A percentile compares a stretch with the other conserved stretches of the same genome.
Conservation (phyloP, 2,888 invertebrate species). For the Orthonevra nobilis region DNA sequence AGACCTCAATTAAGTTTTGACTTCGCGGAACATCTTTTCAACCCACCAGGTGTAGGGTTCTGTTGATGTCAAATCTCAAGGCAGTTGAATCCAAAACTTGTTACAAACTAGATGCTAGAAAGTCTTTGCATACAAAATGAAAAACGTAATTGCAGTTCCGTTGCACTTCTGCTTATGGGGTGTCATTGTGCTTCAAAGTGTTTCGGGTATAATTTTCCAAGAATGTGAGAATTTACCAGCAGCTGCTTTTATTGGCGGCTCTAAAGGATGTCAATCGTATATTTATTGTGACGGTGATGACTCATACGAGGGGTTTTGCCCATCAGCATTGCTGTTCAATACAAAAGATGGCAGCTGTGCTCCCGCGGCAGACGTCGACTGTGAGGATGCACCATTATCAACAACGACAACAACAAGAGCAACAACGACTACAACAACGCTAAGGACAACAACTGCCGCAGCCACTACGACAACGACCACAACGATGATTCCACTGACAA, state of each 20-base stretch:
- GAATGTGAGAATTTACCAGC: slow-evolving; percentile 18
- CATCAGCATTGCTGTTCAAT: slow-evolving; percentile 72
- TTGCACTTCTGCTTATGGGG: no score
- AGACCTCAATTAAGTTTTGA: slow-evolving; percentile 26
- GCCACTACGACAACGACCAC: slow-evolving; percentile 24
- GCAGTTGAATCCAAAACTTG: slow-evolving; percentile 28
- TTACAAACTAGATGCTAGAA: slow-evolving; percentile 17
- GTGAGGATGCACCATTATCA: neutral
- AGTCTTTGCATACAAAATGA: neutral
- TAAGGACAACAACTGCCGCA: slow-evolving; percentile 50
- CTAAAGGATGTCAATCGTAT: slow-evolving; percentile 73
- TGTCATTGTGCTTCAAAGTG: neutral
- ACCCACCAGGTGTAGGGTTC: neutral
- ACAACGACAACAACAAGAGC: neutral
- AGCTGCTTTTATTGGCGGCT: slow-evolving; percentile 60
- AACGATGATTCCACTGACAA: neutral
- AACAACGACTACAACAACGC: neutral
- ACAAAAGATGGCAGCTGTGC: slow-evolving; percentile 74
- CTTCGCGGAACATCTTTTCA: neutral
- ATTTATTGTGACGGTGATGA: slow-evolving; percentile 75
- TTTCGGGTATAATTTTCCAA: slow-evolving; percentile 2
- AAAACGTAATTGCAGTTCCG: no score
- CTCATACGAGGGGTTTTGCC: slow-evolving; percentile 74
- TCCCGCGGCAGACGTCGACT: slow-evolving; percentile 72
- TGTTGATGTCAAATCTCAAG: neutral